Evolutionary conservation across 1,140 invertebrate species (phyloP).

Genomic region (Bombus breviceps): DNA sequence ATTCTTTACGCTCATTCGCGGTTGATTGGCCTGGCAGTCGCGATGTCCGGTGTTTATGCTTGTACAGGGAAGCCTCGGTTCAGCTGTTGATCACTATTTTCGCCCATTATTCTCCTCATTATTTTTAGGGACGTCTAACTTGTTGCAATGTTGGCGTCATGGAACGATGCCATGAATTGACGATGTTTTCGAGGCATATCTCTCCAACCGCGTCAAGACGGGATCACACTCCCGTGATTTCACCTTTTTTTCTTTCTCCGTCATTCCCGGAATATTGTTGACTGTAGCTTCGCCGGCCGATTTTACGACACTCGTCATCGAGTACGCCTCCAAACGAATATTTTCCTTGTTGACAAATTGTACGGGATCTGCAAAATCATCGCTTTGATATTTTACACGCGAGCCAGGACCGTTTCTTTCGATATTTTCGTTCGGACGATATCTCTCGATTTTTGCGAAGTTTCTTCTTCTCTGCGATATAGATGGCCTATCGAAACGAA

Average conservation of each 20-base stretch:
- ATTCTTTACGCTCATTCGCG: conserved; percentile 73
- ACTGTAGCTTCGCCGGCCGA: neutral
- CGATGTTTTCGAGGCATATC: conserved; percentile 20
- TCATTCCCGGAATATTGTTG: neutral
- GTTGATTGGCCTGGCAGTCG: conserved; percentile 58
- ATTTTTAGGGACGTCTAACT: conserved; percentile 52
- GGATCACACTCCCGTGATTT: neutral
- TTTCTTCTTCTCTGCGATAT: too few species aligned
- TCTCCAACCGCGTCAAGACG: neutral
- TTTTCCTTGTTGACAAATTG: neutral
- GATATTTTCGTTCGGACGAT: too few species aligned
- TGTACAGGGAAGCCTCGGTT: conserved; percentile 52
- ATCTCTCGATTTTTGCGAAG: too few species aligned
- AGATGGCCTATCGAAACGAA: neutral
- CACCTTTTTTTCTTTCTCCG: neutral
- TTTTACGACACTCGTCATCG: neutral
- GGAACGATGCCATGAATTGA: conserved; percentile 10
- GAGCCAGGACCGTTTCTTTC: neutral
- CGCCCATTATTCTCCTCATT: conserved; percentile 40
- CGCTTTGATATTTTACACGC: neutral
- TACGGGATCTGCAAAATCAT: too few species aligned
- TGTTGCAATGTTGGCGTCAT: conserved; percentile 45
- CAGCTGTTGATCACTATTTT: conserved; percentile 50
- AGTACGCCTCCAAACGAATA: neutral
- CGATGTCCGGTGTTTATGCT: conserved; percentile 65